Percentiles rank a stretch among this genome's conserved stretches.
Conservation (phyloP, 2,113 vertebrate species). For the Neopipo cinnamomea region DNA sequence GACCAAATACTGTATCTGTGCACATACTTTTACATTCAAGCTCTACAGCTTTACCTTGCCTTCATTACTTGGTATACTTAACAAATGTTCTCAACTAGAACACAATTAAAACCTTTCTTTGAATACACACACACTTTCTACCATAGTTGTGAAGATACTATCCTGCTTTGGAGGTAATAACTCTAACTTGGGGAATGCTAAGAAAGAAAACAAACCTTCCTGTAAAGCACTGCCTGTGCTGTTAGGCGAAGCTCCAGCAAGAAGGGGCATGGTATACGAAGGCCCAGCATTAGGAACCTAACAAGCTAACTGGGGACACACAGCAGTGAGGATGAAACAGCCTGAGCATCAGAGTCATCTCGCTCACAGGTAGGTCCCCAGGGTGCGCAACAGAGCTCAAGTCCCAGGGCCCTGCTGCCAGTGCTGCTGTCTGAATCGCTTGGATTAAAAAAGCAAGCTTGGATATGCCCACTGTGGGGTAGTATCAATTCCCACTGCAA, state of each 20-base stretch:
- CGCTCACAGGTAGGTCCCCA: neutral
- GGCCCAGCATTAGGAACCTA: neutral
- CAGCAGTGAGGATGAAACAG: neutral
- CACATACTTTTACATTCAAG: neutral
- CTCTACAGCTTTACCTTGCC: neutral
- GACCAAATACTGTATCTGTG: neutral
- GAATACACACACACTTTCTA: neutral
- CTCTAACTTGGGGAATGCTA: neutral
- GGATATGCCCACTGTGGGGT: neutral
- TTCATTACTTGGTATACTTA: neutral
- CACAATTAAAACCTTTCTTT: neutral
- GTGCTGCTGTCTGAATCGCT: neutral
- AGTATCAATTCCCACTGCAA: neutral
- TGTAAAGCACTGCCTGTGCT: neutral
- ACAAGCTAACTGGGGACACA: neutral
- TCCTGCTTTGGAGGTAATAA: neutral
- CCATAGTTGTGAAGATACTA: neutral
- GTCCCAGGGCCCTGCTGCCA: neutral
- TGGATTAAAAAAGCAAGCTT: neutral
- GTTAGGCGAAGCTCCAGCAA: neutral
- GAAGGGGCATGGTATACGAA: rapidly evolving
- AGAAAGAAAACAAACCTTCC: neutral
- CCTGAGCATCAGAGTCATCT: neutral
- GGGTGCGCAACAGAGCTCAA: neutral
- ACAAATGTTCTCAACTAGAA: neutral